These are phyloP conservation scores for Clarias batrachus DNA, from an alignment of 2,113 vertebrate genomes.

Conservation along the genomic window DNA sequence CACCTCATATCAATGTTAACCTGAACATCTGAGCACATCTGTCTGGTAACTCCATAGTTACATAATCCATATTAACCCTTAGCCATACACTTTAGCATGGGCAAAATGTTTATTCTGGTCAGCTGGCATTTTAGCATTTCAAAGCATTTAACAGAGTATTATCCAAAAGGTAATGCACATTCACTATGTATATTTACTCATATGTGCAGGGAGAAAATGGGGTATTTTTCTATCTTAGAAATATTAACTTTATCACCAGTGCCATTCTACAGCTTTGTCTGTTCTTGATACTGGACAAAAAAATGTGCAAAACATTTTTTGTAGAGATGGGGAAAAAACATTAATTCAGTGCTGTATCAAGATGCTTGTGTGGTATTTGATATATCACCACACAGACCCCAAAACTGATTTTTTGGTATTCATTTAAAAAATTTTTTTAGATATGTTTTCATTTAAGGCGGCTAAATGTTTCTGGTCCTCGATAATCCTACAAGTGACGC, in stretches of 20 bases:
- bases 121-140: neutral
- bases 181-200: neutral
- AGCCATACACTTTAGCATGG: neutral
- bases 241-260: neutral
- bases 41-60: neutral
- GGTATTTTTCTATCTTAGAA: neutral
- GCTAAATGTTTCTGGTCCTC: too few species aligned
- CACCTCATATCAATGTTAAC: neutral
- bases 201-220: neutral
- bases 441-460: too few species aligned
- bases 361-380: too few species aligned
- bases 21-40: neutral
- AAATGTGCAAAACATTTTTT: neutral
- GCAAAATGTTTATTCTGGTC: neutral
- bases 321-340: too few species aligned
- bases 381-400: too few species aligned
- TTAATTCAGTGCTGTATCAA: too few species aligned
- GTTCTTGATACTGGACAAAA: neutral
- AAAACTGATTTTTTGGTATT: too few species aligned
- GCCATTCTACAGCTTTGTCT: neutral
- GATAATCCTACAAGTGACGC: too few species aligned
- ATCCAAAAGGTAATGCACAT: neutral
- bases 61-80: neutral
- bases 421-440: too few species aligned
- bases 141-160: neutral